Evolutionary conservation across 2,113 vertebrate species (phyloP).

Genomic region (Ctenomys sociabilis): DNA sequence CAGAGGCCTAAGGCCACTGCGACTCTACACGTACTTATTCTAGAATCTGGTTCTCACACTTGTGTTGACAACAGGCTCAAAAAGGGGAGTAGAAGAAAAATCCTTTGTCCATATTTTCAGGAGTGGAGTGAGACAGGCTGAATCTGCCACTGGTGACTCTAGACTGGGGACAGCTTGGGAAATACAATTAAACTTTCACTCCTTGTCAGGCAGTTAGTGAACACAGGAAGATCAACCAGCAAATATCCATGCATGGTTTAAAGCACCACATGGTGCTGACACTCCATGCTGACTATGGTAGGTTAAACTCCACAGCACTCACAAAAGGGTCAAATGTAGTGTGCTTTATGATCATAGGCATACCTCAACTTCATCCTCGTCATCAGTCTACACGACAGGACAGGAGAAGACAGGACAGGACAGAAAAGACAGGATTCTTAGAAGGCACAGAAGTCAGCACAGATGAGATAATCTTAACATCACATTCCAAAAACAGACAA

Average conservation of each 20-base stretch:
- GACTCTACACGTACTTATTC: not conserved
- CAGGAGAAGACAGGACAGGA: conserved; percentile 80
- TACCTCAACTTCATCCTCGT: conserved; percentile 94
- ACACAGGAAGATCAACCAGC: conserved; percentile 65
- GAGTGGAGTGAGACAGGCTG: not conserved
- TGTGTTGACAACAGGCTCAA: not conserved
- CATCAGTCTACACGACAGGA: conserved; percentile 91
- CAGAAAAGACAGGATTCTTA: conserved; percentile 85
- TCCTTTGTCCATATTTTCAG: not conserved
- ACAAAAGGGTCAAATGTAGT: conserved; percentile 6
- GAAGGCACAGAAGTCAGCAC: conserved; percentile 73
- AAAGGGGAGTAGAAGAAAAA: not conserved
- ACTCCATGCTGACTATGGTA: conserved; percentile 66
- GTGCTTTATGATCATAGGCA: conserved; percentile 76
- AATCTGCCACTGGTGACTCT: not conserved
- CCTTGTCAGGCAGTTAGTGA: conserved; percentile 56
- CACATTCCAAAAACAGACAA: conserved; percentile 23
- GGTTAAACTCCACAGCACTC: conserved; percentile 78
- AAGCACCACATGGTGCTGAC: conserved; percentile 50
- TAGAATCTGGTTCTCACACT: conserved; percentile 4
- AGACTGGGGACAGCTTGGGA: not conserved
- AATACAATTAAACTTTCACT: not conserved
- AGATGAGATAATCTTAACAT: conserved; percentile 11
- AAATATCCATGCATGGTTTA: conserved; percentile 65
- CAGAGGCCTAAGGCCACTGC: not conserved